Evolutionary conservation across 2,888 invertebrate genomes (phyloP), one percentile per base, ranked within the genome.

Genomic region (Helleia helle): DNA sequence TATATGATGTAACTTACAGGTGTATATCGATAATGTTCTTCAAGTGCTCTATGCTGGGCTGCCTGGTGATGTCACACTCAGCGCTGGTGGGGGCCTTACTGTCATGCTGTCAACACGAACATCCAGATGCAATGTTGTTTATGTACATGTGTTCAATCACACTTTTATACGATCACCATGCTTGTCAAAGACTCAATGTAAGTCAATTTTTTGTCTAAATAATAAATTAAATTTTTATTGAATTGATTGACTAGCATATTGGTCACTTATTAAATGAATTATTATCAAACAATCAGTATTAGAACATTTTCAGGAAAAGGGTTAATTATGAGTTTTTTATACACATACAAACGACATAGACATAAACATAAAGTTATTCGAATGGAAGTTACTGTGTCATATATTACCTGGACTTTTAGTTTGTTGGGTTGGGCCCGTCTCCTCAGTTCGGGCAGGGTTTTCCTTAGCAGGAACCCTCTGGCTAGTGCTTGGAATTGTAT

Each of bases 401-500:
- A n/a, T n/a, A n/a, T 40, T 6, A 40, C 39, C 30, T 25, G 39
- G 1, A 40, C 43, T 36, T 47, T 58, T 0, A 51, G 56, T 36
- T 42, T 54, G 7, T 44, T 41, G 2, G 41, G 50, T 18, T 53
- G 62, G 7, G 58, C 54, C 15, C 44, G 56, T 40, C 47, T 58
- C 50, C 63, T 75, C 49, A 86, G 55, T 11, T 83, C 84, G 0
- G 80, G 84, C 44, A 87, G 83, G 45, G 76, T 69, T 57, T 86
- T 81, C 47, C 93, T 74, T 1, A 91, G 81, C 26, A 89, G 65
- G 53, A 86, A 88, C 0, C 94, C 94, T 14, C 92, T 75, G 5
- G 90, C 89, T 51, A 87, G 87, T 1, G 94, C 91, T 68, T 96
- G 95, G 62, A 96, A 88, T 11, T 73, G 62, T 3, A 91, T 63